A percentile compares a stretch with the other conserved stretches of the same genome.
phyloP scores from a whole-genome alignment of 1,140 invertebrate genomes.

The Bursaphelenchus mucronatus region DNA sequence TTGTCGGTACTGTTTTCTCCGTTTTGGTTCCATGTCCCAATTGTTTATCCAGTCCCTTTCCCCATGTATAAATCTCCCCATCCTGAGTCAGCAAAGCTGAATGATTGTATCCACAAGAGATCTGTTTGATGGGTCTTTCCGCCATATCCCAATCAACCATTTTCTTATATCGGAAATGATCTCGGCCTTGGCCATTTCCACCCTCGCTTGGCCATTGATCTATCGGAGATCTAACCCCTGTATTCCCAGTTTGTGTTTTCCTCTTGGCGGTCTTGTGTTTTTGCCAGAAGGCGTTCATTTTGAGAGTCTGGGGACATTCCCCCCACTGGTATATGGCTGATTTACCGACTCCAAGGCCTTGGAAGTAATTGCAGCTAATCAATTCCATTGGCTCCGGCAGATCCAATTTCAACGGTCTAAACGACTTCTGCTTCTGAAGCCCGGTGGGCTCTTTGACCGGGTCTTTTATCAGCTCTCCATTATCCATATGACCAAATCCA shows the following conservation, averaged over 20 bases:
- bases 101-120: conserved; percentile 71
- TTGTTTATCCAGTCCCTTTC: conserved; percentile 71
- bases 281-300: conserved; percentile 27
- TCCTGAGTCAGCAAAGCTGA: conserved; percentile 68
- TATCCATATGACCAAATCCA: conserved; percentile 34
- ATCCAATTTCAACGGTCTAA: conserved; percentile 17
- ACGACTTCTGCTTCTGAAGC: conserved; percentile 13
- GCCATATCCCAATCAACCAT: conserved; percentile 33
- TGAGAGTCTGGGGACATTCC: conserved; percentile 41
- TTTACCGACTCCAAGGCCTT: conserved; percentile 30
- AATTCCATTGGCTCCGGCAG: conserved; percentile 32
- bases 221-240: background rate
- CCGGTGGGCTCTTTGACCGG: conserved; percentile 20
- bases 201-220: background rate
- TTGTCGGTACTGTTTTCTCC: conserved; percentile 56
- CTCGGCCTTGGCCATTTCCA: conserved; percentile 1
- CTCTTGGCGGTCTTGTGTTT: conserved; percentile 32
- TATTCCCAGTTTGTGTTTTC: conserved; percentile 2
- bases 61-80: conserved; percentile 70
- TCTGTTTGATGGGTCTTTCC: conserved; percentile 61
- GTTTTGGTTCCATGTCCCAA: conserved; percentile 68
- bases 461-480: conserved; percentile 29
- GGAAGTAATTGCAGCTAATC: conserved; percentile 37
- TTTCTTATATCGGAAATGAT: conserved; percentile 33
- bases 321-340: conserved; percentile 39